Conservation (phyloP, 2,113 vertebrate species). For the Gobio gobio region DNA sequence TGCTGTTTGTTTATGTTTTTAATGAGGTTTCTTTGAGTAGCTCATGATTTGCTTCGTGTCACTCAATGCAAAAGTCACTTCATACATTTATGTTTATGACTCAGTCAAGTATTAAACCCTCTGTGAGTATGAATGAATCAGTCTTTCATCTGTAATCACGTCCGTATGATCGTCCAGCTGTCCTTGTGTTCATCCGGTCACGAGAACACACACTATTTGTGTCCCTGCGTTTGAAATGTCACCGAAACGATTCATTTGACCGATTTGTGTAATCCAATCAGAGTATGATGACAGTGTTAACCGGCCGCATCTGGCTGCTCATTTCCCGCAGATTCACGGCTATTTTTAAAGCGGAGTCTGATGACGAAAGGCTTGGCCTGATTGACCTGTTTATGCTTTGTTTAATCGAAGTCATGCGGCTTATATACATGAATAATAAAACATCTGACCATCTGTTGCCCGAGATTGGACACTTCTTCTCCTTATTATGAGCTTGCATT, state of each 20-base stretch:
- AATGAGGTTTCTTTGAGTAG: neutral
- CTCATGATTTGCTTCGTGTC: neutral
- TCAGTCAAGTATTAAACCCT: neutral
- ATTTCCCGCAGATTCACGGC: neutral
- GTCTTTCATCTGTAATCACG: too few species aligned
- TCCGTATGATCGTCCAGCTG: neutral
- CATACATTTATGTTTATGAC: neutral
- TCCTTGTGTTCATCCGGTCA: neutral
- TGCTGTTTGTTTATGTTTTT: neutral
- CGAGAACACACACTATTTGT: neutral
- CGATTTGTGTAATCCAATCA: slow-evolving; percentile 50
- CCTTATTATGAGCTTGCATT: neutral
- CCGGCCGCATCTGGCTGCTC: neutral
- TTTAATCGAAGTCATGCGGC: slow-evolving; percentile 2
- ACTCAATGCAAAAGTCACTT: neutral
- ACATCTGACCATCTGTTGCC: neutral
- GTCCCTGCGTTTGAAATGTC: slow-evolving; percentile 28
- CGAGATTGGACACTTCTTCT: neutral
- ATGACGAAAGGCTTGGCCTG: neutral
- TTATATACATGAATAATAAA: neutral
- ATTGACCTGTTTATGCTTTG: neutral
- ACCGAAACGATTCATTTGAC: slow-evolving; percentile 45
- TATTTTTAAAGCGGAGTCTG: neutral
- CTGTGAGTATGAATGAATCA: neutral
- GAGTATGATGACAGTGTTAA: slow-evolving; percentile 11